Evolutionary conservation across 2,113 vertebrate species (phyloP).

Genomic region (Sceloporus tristichus): DNA sequence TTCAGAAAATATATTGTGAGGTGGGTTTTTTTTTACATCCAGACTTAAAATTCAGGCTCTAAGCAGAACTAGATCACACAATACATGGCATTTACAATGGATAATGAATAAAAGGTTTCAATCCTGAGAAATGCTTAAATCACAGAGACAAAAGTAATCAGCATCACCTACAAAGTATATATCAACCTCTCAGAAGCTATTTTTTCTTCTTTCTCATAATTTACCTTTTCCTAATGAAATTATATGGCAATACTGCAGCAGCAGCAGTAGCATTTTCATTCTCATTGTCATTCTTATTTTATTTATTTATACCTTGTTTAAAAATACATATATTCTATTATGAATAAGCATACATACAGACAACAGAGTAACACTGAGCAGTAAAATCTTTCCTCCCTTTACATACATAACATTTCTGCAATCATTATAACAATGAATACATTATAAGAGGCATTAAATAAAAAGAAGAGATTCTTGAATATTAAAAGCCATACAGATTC

Average conservation of each 20-base stretch:
- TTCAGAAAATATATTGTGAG: neutral
- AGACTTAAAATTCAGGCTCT: slow-evolving; percentile 1
- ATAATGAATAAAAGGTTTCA: rapidly evolving
- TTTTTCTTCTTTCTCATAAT: slow-evolving; percentile 30
- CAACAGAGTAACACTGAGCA: no score
- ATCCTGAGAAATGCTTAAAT: slow-evolving; percentile 1
- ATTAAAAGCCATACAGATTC: no score
- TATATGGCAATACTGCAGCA: slow-evolving; percentile 12
- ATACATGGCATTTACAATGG: neutral
- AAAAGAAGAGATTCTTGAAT: no score
- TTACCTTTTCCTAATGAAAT: slow-evolving; percentile 28
- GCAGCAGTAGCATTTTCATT: no score
- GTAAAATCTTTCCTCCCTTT: no score
- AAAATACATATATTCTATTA: no score
- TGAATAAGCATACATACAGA: no score
- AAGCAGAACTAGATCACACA: neutral
- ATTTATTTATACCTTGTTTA: no score
- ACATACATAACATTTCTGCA: no score
- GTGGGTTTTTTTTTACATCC: neutral
- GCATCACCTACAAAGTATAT: slow-evolving; percentile 1
- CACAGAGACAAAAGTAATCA: slow-evolving; percentile 6
- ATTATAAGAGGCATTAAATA: no score
- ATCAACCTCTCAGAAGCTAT: slow-evolving; percentile 2
- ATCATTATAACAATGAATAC: no score
- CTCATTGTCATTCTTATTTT: no score